Evolutionary conservation across 2,888 invertebrate genomes (phyloP), one percentile per base, ranked within the genome.

Genomic region (Thera britannica): DNA sequence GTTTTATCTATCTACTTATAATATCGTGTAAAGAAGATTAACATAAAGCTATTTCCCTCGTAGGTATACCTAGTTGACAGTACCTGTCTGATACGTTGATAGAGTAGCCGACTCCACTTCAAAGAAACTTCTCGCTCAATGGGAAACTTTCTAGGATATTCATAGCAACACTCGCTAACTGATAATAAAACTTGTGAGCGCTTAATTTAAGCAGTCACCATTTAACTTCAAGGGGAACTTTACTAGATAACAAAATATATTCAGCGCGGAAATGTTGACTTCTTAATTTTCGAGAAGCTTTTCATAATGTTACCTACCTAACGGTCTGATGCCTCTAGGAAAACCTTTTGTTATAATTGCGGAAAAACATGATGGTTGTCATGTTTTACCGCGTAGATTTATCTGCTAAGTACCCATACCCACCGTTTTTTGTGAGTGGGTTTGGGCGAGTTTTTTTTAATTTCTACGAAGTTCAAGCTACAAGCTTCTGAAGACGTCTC

Each of bases 111-210:
- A 67, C 66, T 65, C 58, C 63, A 70, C 70, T 67, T 67, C 62
- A 59, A 62, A 62, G 72, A 73, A 82, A 84, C 77, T 84, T 79
- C 55, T 65, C 75, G 70, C 78, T 77, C 75, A 77, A 78, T 75
- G 70, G 76, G 74, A 77, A 83, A 81, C 85, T 87, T 79, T 79
- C 88, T 87, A 85, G 86, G 41, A 88, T 34, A 55, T 87, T 89
- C 87, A 88, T 84, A 81, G 82, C 84, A 83, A 83, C 83, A 81
- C 76, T 77, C 77, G 78, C 83, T 84, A 87, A 84, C 84, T 86
- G 85, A 87, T 89, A 87, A 85, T 87, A 86, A 85, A 88, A 88
- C 84, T 88, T 84, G 79, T 72, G 80, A 80, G 79, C 77, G 77
- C 77, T 83, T 82, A 80, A 83, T 85, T 84, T 82, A 79, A 80